Conservation (phyloP, 1,140 invertebrate genomes). For the Ceratina australensis region DNA sequence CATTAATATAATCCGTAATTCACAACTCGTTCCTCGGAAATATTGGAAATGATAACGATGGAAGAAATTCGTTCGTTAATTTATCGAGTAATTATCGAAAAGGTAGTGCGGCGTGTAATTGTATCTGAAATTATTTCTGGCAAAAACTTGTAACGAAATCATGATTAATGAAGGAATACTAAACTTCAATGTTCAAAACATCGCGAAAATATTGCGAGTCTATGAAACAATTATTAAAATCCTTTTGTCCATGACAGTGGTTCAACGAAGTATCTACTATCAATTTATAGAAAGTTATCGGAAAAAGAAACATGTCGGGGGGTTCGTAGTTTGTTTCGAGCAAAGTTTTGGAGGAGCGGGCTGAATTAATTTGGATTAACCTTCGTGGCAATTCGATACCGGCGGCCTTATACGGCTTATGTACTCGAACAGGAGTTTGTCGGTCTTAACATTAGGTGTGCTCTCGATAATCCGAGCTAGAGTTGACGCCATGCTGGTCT, state of each 20-base stretch:
- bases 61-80: not conserved
- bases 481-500: not conserved
- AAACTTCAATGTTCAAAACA: no score
- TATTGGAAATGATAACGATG: not conserved
- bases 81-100: not conserved
- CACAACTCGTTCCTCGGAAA: not conserved
- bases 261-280: no score
- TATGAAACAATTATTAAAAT: not conserved
- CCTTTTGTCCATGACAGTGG: no score
- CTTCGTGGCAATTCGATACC: not conserved
- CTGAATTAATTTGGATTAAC: conserved; percentile 26
- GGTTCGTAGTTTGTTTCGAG: no score
- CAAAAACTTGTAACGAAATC: no score
- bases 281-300: no score
- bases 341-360: conserved; percentile 5
- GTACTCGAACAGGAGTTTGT: conserved; percentile 1
- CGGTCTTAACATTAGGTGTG: conserved; percentile 8
- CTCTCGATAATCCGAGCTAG: conserved; percentile 10
- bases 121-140: not conserved
- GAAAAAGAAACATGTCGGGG: no score
- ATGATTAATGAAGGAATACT: no score
- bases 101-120: no score
- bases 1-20: not conserved
- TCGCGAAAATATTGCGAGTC: no score
- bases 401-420: conserved; percentile 5